Evolutionary conservation across 1,140 invertebrate genomes (phyloP), one percentile per base, ranked within the genome.

Genomic region (Oryctes rhinoceros): DNA sequence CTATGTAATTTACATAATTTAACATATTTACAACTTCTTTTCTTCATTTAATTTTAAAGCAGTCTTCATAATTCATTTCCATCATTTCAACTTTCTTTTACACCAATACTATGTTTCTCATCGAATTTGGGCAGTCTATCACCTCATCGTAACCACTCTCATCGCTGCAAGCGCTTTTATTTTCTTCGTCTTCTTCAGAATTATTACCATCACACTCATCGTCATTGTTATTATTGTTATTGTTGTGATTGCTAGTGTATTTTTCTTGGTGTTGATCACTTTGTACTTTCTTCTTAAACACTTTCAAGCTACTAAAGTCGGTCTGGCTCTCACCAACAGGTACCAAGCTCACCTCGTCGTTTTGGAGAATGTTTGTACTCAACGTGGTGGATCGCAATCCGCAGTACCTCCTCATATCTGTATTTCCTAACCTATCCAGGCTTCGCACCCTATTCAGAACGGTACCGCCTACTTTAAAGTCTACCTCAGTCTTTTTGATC

Each of bases 121-220:
- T 80, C 24, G 84, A 84, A 78, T 80, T 84, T 24, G 83, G 80
- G 59, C 82, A 79, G 59, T 90, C 90, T 3, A 89, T 80, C 39
- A 89, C 84, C 84, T 91, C 90, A 18, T 90, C 90, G 82, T 90
- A 91, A 11, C 90, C 90, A 18, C 90, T 90, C 83, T 91, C 90
- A 76, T 90, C 89, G 81, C 89, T 90, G 83, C 89, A 91, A 7
- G 90, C 89, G 85, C 90, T 90, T 80, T 88, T 89, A 80, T 89
- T 90, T 80, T 90, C 90, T 30, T 89, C 85, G 11, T 44, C 89
- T 37, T 86, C 85, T 11, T 84, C 87, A 20, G 5, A 48, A 82
- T 88, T 87, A 71, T 86, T 88, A 7, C 87, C 88, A 78, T 88
- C 88, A 1, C 83, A 87, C 53, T 89, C 87, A 84, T 88, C 44